Evolutionary conservation across 2,888 invertebrate genomes (phyloP).

Genomic region (Stenchaetothrips biformis): DNA sequence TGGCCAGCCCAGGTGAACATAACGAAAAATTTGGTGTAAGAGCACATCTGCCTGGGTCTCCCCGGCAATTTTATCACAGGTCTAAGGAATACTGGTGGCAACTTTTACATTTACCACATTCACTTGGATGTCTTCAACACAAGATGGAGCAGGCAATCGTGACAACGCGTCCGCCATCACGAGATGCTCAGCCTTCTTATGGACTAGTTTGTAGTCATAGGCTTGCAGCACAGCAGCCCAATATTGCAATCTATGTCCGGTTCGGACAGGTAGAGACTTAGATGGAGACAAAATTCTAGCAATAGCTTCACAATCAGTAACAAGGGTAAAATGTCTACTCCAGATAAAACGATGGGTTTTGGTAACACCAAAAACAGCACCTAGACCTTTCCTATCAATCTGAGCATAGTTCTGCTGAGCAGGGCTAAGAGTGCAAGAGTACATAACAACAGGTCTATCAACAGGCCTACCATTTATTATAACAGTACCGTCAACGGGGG

Average conservation of each 20-base stretch:
- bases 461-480: too few relatives aligned
- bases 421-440: neutral
- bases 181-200: neutral
- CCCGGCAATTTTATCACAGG: neutral
- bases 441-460: neutral
- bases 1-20: neutral
- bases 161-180: neutral
- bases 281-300: neutral
- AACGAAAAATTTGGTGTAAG: neutral
- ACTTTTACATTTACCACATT: neutral
- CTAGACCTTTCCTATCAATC: neutral
- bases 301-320: neutral
- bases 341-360: neutral
- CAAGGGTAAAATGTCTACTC: neutral
- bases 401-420: neutral
- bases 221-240: neutral
- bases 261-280: neutral
- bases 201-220: neutral
- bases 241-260: neutral
- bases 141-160: neutral
- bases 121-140: neutral
- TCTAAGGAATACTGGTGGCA: neutral
- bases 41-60: neutral
- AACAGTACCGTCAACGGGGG: too few relatives aligned
- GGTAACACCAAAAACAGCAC: neutral